Evolutionary conservation across 2,797 vertebrate species (phyloP).

Genomic region (Coendou prehensilis): DNA sequence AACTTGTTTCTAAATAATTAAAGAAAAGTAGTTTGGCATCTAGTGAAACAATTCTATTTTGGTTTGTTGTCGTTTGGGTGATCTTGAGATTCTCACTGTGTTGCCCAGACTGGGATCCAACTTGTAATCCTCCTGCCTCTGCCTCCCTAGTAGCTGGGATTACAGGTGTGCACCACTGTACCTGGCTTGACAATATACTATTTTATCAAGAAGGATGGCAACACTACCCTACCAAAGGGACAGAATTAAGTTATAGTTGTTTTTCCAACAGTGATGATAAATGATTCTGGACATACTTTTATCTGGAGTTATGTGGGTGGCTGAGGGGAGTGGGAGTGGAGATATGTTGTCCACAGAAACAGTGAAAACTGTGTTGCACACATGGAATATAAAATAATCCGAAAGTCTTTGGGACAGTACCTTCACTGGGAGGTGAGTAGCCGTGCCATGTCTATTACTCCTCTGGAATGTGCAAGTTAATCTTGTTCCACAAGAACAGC

Average conservation of each 20-base stretch:
- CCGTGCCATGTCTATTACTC: not conserved
- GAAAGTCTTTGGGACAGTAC: not conserved
- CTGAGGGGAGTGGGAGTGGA: not conserved
- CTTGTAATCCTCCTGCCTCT: not conserved
- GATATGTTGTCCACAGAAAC: not conserved
- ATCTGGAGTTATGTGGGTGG: not conserved
- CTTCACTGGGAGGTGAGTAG: not conserved
- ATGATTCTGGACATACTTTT: not conserved
- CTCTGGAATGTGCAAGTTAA: not conserved
- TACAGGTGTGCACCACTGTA: not conserved
- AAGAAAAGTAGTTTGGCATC: not conserved
- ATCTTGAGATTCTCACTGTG: not conserved
- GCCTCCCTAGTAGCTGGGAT: not conserved
- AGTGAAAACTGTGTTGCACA: not conserved
- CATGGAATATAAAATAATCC: not conserved
- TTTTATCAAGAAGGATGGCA: not conserved
- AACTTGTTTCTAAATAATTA: slow-evolving; percentile 32
- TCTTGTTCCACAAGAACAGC: not conserved
- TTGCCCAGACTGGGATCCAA: not conserved
- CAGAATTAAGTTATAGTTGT: not conserved
- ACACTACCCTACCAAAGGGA: not conserved
- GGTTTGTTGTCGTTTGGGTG: not conserved
- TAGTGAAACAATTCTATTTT: not conserved
- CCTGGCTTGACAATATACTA: not conserved
- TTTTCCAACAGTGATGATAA: not conserved